phyloP scores from a whole-genome alignment of 35 echinoderm and acorn worm genomes.

The Lytechinus variegatus region DNA sequence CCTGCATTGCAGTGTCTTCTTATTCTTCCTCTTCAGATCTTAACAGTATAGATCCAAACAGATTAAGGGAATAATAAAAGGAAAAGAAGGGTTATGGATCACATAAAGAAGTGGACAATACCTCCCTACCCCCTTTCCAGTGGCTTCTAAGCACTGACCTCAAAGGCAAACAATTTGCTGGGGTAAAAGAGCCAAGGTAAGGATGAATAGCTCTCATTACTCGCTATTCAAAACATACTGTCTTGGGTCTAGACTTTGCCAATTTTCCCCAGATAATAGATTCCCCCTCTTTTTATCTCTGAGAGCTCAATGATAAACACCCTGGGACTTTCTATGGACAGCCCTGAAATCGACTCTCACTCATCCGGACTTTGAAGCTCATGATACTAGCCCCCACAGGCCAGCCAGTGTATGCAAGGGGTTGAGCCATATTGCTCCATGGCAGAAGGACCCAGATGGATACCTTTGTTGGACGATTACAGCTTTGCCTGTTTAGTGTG shows the following conservation, averaged over 20 bases:
- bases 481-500: background rate
- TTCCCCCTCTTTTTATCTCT: conserved; percentile 15
- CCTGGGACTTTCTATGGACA: background rate
- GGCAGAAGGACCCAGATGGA: background rate
- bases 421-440: background rate
- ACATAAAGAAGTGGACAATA: conserved; percentile 36
- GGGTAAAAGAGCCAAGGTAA: background rate
- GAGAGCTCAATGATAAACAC: conserved; percentile 28
- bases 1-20: background rate
- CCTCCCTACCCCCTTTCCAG: conserved; percentile 12
- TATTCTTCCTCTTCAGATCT: background rate
- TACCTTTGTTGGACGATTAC: background rate
- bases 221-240: conserved; percentile 7
- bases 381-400: background rate
- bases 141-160: conserved; percentile 26
- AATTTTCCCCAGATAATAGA: conserved; percentile 50
- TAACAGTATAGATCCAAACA: conserved; percentile 30
- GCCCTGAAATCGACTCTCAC: conserved; percentile 29
- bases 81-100: background rate
- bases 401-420: background rate
- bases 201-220: conserved; percentile 48
- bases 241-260: conserved; percentile 46
- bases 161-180: conserved; percentile 53
- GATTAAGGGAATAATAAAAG: conserved; percentile 42
- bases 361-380: background rate